A percentile compares a stretch with the other conserved stretches of the same genome.
phyloP scores from a whole-genome alignment of 2,113 vertebrate species.

The Chamaea fasciata region DNA sequence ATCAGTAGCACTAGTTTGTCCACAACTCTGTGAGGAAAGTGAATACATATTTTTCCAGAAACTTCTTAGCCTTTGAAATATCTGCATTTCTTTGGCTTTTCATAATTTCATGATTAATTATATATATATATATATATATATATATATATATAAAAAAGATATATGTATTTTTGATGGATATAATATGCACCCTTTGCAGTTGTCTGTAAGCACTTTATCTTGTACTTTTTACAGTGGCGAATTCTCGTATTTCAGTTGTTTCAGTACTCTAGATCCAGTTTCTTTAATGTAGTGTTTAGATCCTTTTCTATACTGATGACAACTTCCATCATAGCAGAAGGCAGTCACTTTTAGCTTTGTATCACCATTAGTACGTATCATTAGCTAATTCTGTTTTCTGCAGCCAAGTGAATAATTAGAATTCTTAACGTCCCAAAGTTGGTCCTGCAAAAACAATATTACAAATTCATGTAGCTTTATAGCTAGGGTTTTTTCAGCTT shows the following conservation, averaged over 20 bases:
- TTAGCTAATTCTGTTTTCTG: neutral
- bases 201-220: neutral
- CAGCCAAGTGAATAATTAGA: neutral
- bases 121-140: neutral
- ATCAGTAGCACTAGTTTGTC: neutral
- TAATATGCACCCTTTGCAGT: neutral
- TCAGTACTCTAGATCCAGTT: neutral
- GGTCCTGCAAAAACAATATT: neutral
- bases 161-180: neutral
- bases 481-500: neutral
- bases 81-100: neutral
- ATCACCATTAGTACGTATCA: neutral
- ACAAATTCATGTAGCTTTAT: neutral
- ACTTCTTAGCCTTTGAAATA: neutral
- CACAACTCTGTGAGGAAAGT: neutral
- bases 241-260: neutral
- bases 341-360: neutral
- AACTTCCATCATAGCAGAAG: neutral
- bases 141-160: no score
- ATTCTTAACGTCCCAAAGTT: neutral
- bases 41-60: neutral
- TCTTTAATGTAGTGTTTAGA: neutral
- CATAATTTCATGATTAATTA: neutral
- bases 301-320: neutral
- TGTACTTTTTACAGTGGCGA: neutral